These are phyloP conservation scores for Mantis religiosa DNA, from an alignment of 2,888 invertebrate genomes.

Conservation along the genomic window DNA sequence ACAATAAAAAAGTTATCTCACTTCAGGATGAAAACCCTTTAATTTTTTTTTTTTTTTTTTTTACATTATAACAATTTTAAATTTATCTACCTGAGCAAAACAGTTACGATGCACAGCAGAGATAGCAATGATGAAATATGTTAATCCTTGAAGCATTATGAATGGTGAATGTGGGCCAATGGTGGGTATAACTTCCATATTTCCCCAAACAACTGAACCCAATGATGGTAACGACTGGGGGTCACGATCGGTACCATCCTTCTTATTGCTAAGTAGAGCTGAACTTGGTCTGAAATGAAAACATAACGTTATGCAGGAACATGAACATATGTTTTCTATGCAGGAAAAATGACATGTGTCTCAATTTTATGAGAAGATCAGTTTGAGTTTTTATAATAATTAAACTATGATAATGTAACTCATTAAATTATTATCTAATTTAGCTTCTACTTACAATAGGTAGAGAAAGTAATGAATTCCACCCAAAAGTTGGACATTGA, in stretches of 20 bases:
- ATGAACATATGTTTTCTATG: no score
- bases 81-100: not conserved
- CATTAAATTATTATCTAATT: no score
- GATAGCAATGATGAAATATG: slow-evolving; percentile 25
- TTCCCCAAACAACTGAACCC: slow-evolving; percentile 33
- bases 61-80: not conserved
- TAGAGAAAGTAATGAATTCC: no score
- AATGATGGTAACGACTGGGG: slow-evolving; percentile 35
- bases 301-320: not conserved
- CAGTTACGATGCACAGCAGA: not conserved
- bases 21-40: no score
- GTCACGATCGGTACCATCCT: slow-evolving; percentile 31
- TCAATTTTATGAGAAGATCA: no score
- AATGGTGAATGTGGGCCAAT: slow-evolving; percentile 33
- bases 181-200: slow-evolving; percentile 31
- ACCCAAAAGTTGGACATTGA: no score
- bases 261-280: slow-evolving; percentile 20
- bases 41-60: not conserved
- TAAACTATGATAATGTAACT: no score
- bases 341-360: no score
- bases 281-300: slow-evolving; percentile 26
- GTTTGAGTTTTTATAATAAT: no score
- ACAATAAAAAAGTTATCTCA: not conserved
- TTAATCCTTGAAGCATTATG: slow-evolving; percentile 32
- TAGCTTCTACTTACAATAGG: no score